Percentiles rank a stretch among this genome's conserved stretches.
Conservation (phyloP, 2,113 vertebrate species). For the Nannospalax galili region DNA sequence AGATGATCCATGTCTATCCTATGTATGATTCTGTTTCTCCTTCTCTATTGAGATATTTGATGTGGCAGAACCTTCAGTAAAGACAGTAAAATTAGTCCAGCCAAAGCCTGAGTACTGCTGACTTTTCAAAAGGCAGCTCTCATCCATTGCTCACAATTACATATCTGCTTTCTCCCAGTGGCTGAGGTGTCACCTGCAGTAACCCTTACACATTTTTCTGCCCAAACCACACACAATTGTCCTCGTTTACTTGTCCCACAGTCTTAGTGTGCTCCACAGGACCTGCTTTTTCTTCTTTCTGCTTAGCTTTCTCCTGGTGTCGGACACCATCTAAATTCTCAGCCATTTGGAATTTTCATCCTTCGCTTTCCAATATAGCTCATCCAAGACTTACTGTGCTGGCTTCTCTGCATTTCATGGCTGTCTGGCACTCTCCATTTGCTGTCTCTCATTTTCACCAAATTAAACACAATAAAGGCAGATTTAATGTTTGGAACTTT, state of each 20-base stretch:
- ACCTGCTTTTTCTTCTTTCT: neutral
- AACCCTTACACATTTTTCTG: neutral
- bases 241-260: neutral
- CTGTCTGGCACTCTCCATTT: neutral
- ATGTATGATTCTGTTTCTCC: neutral
- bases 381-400: neutral
- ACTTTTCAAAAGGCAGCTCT: neutral
- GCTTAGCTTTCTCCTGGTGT: neutral
- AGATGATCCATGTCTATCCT: neutral
- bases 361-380: neutral
- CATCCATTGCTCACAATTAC: neutral
- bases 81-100: neutral
- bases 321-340: neutral
- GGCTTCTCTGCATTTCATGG: neutral
- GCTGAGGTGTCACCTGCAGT: neutral
- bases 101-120: neutral
- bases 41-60: neutral
- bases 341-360: neutral
- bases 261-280: neutral
- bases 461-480: conserved; percentile 60
- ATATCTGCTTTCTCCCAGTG: neutral
- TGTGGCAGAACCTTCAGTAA: neutral
- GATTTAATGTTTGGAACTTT: conserved; percentile 62
- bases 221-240: neutral
- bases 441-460: conserved; percentile 9